Percentiles rank a stretch among this genome's conserved stretches.
phyloP scores from a whole-genome alignment of 2,113 vertebrate genomes.

The Recurvirostra avosetta region DNA sequence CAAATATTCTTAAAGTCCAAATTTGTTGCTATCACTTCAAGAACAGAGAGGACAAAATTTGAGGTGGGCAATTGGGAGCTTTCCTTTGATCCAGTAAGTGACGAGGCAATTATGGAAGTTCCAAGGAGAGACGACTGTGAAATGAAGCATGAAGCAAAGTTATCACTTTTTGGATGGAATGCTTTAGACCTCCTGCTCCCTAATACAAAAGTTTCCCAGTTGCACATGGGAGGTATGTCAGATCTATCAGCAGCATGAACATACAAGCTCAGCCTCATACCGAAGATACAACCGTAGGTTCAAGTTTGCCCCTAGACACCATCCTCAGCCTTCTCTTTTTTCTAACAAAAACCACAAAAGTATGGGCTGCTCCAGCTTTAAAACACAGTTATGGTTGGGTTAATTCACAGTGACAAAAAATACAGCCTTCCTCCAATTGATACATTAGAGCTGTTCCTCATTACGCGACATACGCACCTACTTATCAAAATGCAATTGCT shows the following conservation, averaged over 20 bases:
- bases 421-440: background rate
- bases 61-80: background rate
- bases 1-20: background rate
- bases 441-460: background rate
- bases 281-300: background rate
- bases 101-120: background rate
- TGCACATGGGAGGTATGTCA: fast-evolving
- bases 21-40: background rate
- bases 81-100: background rate
- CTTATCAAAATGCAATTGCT: background rate
- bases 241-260: background rate
- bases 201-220: no score
- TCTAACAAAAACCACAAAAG: background rate
- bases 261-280: background rate
- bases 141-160: background rate
- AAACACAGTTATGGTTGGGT: background rate
- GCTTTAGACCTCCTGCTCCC: background rate
- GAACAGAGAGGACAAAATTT: background rate
- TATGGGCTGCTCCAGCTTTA: background rate
- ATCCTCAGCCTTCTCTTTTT: background rate
- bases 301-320: background rate
- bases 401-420: constrained; percentile 18
- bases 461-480: background rate
- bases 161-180: background rate
- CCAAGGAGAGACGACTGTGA: background rate